Base-by-base conservation (phyloP, 64 coral and sea anemone genomes). In the Montipora cactus region DNA sequence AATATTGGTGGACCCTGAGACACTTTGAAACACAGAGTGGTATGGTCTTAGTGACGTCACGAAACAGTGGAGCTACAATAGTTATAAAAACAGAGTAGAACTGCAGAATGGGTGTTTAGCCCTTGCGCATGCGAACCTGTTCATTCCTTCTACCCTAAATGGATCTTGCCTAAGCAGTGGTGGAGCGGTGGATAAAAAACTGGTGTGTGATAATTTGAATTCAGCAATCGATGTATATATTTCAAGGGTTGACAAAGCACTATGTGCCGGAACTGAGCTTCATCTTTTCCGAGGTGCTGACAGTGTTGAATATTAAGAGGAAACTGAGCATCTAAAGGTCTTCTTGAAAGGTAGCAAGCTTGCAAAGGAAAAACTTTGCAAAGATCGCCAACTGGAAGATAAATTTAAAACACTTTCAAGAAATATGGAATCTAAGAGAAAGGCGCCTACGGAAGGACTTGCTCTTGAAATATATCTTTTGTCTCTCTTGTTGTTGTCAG, bases 1-100 rank as follows among this genome's bases (percentile, higher is more conserved):
- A 95, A 61, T 95, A 84, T 78, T 95, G 93, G 87, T 95, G 93
- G 93, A 95, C 93, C 15, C 55, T 75, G 49, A 57, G 80, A 50
- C 88, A 90, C 67, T 74, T 95, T 9, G 9, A 76, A 20, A 49
- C 7, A 19, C 8, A 67, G 22, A 79, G 21, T 59, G 21, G 19
- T 58, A 37, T 37, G 28, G 28, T 37, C 28, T 37, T 37, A 37
- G 28, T 37, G 28, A 37, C 28, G 28, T 37, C 28, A 37, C 28
- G 28, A 37, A 37, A 37, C 28, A 37, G 28, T 37, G 28, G n/a
- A n/a, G n/a, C n/a, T n/a, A n/a, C n/a, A n/a, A 11, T 95, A 93
- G 87, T 44, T 93, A 84, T 70, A 59, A 53, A 18, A 96, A 96
- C 68, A 61, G 90, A n/a, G 76, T 79, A 4, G 82, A 87, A 45